Conservation (phyloP, 1,140 invertebrate genomes). For the Glomeris maerens region DNA sequence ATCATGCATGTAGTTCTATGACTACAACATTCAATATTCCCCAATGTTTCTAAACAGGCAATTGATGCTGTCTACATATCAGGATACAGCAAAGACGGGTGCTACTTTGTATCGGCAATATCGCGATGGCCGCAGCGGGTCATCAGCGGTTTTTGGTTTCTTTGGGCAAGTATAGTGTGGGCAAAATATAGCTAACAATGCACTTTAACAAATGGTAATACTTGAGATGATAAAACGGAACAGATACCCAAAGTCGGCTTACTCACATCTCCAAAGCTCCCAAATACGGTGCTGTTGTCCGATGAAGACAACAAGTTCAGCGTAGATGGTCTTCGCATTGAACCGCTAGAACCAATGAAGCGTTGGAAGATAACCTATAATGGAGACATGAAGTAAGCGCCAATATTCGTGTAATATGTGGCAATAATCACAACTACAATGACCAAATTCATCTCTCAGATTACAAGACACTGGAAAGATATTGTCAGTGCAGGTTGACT, state of each 20-base stretch:
- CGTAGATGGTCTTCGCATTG: constrained; percentile 46
- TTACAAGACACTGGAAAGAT: constrained; percentile 8
- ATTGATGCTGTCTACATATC: constrained; percentile 6
- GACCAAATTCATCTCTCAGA: neutral
- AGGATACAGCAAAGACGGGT: neutral
- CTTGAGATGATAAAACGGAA: neutral
- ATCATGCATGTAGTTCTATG: too few species aligned
- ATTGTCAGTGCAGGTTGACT: constrained; percentile 26
- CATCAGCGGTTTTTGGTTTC: neutral
- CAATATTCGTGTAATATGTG: neutral
- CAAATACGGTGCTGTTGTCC: constrained; percentile 45
- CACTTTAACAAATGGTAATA: neutral
- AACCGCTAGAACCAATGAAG: constrained; percentile 47
- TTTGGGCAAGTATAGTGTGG: constrained; percentile 3
- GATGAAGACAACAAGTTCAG: constrained; percentile 37
- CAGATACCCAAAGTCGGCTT: constrained; percentile 46
- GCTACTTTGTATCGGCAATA: neutral
- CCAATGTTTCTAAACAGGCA: neutral
- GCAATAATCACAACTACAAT: neutral
- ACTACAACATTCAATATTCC: neutral
- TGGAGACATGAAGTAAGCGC: constrained; percentile 44
- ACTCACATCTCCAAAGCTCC: constrained; percentile 44
- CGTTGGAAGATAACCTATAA: constrained; percentile 46
- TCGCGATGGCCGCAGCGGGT: neutral
- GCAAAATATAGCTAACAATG: neutral